Percentiles rank a stretch among this genome's conserved stretches.
Evolutionary conservation across 2,888 invertebrate genomes (phyloP).

Genomic region (Pheosia tremula): DNA sequence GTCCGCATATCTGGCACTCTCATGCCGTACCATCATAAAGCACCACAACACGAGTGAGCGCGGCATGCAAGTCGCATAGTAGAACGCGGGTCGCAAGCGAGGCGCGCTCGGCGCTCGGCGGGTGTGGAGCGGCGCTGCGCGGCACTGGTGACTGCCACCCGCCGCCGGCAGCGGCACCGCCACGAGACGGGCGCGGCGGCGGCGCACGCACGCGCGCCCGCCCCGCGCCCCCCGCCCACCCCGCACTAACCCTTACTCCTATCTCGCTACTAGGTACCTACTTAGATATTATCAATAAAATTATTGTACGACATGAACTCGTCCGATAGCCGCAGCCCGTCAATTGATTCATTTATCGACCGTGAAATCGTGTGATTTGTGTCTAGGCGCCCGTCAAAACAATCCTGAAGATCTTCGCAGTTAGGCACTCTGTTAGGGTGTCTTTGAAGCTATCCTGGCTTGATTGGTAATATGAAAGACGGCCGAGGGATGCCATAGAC

Average conservation of each 20-base stretch:
- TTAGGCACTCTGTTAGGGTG: background rate
- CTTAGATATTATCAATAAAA: constrained; percentile 83
- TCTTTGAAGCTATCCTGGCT: background rate
- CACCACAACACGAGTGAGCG: constrained; percentile 77
- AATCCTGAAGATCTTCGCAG: constrained; percentile 9
- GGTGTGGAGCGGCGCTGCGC: constrained; percentile 60
- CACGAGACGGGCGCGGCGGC: constrained; percentile 68
- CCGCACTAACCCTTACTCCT: constrained; percentile 63
- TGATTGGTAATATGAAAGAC: background rate
- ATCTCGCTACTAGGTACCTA: constrained; percentile 71
- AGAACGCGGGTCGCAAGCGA: constrained; percentile 43
- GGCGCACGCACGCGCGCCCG: constrained; percentile 66
- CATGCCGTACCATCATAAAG: constrained; percentile 82
- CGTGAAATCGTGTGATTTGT: constrained; percentile 48
- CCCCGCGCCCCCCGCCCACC: constrained; percentile 42
- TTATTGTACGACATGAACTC: constrained; percentile 76
- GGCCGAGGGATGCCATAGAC: too few relatives aligned
- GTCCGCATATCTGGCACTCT: constrained; percentile 81
- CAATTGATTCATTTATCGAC: constrained; percentile 56
- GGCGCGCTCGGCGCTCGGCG: constrained; percentile 48
- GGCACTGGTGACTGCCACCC: constrained; percentile 64
- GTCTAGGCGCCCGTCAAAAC: constrained; percentile 10
- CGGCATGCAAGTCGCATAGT: constrained; percentile 75
- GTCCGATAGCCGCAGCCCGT: constrained; percentile 62
- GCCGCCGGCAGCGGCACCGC: constrained; percentile 38